Conservation (phyloP, 2,797 vertebrate species). For the Bovichtus diacanthus region DNA sequence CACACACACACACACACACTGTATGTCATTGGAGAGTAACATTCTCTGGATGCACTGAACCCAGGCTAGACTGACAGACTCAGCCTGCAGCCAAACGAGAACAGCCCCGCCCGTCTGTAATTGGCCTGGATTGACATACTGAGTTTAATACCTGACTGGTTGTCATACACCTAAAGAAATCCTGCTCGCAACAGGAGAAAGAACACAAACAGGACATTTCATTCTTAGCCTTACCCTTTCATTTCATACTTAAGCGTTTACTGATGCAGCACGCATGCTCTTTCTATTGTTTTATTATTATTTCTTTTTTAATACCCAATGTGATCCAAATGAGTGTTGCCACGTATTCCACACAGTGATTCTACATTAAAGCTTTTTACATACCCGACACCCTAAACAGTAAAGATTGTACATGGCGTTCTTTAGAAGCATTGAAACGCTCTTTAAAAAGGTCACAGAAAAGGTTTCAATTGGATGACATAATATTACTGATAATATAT, state of each 20-base stretch:
- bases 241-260: not conserved
- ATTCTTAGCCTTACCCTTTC: not conserved
- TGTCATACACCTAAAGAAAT: not conserved
- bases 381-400: too few relatives aligned
- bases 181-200: not conserved
- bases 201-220: not conserved
- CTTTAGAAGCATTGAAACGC: too few relatives aligned
- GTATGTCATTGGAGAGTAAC: conserved; percentile 30
- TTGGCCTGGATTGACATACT: conserved; percentile 1
- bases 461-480: not conserved
- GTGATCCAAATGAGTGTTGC: not conserved
- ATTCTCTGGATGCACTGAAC: conserved; percentile 34
- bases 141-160: not conserved
- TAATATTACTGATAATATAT: not conserved
- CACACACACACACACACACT: not conserved
- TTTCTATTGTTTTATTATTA: too few relatives aligned
- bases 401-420: too few relatives aligned
- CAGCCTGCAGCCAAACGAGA: conserved; percentile 43
- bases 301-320: not conserved
- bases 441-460: not conserved
- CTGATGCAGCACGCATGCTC: not conserved
- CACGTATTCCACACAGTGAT: not conserved
- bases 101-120: conserved; percentile 1
- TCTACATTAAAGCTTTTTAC: too few relatives aligned
- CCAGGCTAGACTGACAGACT: conserved; percentile 37